phyloP scores from a whole-genome alignment of 2,888 invertebrate species.

The Pandemis cinnamomeana region DNA sequence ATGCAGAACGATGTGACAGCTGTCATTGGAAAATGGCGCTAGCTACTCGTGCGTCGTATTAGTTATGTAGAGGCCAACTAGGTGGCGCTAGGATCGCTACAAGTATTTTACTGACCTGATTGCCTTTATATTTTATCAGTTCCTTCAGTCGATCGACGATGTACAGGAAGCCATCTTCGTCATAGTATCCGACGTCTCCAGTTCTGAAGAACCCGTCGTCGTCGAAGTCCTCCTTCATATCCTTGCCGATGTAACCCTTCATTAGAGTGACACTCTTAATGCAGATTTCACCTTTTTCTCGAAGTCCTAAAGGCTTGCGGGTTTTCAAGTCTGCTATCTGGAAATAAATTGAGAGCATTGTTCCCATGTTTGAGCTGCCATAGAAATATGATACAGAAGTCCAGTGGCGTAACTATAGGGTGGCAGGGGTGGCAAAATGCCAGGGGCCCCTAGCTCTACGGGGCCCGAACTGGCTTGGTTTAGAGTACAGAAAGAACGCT shows the following conservation, averaged over 20 bases:
- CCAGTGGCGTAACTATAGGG: too few species aligned
- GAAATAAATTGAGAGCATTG: background rate
- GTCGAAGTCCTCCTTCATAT: slow-evolving; percentile 86
- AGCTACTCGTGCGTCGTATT: too few species aligned
- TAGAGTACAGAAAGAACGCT: too few species aligned
- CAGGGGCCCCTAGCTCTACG: too few species aligned
- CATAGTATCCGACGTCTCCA: slow-evolving; percentile 90
- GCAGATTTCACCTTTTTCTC: slow-evolving; percentile 89
- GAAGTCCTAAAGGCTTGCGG: slow-evolving; percentile 83
- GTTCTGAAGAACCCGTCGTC: slow-evolving; percentile 88
- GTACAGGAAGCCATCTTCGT: slow-evolving; percentile 87
- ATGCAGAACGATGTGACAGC: too few species aligned
- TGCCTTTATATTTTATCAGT: slow-evolving; percentile 92
- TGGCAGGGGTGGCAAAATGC: too few species aligned
- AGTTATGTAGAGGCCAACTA: too few species aligned
- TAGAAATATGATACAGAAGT: too few species aligned
- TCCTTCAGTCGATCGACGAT: slow-evolving; percentile 92
- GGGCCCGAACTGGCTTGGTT: too few species aligned
- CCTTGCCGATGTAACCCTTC: slow-evolving; percentile 90
- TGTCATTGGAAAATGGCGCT: too few species aligned
- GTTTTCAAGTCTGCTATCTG: slow-evolving; percentile 78
- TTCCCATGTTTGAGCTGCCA: too few species aligned
- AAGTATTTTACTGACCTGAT: slow-evolving; percentile 77
- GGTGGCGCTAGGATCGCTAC: too few species aligned
- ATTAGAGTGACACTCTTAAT: slow-evolving; percentile 89